Base-by-base conservation (phyloP, 1,140 invertebrate species). In the Drosophila orena region DNA sequence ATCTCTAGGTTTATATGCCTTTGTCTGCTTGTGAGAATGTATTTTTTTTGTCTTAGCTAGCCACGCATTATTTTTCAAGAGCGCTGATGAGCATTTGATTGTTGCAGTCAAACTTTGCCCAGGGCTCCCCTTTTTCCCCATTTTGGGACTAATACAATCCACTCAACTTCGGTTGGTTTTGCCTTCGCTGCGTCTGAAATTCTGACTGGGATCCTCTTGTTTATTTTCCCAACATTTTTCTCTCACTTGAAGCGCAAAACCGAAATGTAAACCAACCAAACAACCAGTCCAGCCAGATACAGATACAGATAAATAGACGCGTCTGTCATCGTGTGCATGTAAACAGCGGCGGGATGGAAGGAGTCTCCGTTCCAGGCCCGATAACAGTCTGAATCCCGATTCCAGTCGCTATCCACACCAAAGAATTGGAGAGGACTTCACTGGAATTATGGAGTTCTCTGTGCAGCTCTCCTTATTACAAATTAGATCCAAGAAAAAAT, bases 61-160 rank as follows among this genome's bases (percentile, higher is more conserved):
- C 78, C 56, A 79, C 79, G 83, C 79, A 88, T 88, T 83, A 83
- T 71, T 89, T 81, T 89, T 89, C 84, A 89, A 89, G 84, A 89
- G 79, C 84, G 84, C 85, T 89, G 84, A 89, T 89, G 84, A 89
- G 84, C 79, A 89, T 89, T 89, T 89, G 85, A 89, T 89, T 83
- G 80, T 69, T 71, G 84, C 73, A 80, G 59, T 62, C 79, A 83
- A 77, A 72, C 47, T 66, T 50, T 60, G 53, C 35, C 22, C 17
- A 34, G 46, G 60, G 37, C 42, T 22, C 34, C 24, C 49, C 24
- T 69, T 69, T 70, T 65, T 49, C 2, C 10, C 20, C 10, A 2
- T 44, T 44, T 44, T 57, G 68, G 68, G 52, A 65, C 64, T 65
- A 71, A 56, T 71, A 47, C 71, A 76, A 76, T 68, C 75, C 69